phyloP scores from a whole-genome alignment of 35 echinoderm and acorn worm genomes.

The Strongylocentrotus purpuratus region DNA sequence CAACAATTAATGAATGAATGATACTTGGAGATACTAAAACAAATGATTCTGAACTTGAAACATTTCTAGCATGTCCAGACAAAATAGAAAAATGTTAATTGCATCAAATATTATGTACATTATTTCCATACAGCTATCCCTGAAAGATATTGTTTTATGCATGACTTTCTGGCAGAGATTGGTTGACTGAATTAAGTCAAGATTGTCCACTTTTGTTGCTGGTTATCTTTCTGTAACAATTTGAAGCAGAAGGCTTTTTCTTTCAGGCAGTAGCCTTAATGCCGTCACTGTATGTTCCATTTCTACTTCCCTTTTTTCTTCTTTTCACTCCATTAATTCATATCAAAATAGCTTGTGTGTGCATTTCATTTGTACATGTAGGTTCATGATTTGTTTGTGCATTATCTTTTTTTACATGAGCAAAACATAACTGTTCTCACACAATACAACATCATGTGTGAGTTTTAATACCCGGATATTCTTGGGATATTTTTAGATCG shows the following conservation, averaged over 20 bases:
- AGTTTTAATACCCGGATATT: background rate
- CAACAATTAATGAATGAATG: too few relatives aligned
- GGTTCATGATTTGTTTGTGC: background rate
- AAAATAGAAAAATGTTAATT: too few relatives aligned
- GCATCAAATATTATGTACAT: too few relatives aligned
- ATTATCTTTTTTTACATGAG: background rate
- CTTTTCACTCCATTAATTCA: background rate
- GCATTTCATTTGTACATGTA: background rate
- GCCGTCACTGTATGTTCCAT: background rate
- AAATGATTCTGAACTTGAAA: too few relatives aligned
- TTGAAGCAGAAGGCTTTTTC: background rate
- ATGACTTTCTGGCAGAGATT: background rate
- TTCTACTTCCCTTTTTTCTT: background rate
- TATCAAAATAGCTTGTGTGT: background rate
- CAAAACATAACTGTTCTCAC: background rate
- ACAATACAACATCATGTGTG: background rate
- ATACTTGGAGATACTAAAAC: too few relatives aligned
- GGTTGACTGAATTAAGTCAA: background rate
- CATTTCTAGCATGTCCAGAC: too few relatives aligned
- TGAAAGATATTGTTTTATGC: background rate
- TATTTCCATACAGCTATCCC: background rate
- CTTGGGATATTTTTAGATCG: background rate
- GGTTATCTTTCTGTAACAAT: too few relatives aligned
- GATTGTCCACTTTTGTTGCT: background rate
- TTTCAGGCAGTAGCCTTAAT: background rate